Conservation (phyloP, 53 echinoderm and acorn worm species). For the Astropecten irregularis region DNA sequence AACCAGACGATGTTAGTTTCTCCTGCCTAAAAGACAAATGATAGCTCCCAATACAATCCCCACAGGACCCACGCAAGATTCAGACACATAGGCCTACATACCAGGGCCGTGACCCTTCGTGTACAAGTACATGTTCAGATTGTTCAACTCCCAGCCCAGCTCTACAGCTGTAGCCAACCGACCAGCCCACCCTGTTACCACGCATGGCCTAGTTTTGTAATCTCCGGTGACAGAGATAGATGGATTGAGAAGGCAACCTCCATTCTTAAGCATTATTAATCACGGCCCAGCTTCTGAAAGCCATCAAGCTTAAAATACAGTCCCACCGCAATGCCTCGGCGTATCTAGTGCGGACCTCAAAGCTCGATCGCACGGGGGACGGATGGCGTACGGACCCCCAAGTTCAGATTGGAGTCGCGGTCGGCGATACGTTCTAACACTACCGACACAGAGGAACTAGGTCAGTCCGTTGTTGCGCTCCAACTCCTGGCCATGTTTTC, state of each 20-base stretch:
- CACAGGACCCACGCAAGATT: not conserved
- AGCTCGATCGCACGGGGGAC: not conserved
- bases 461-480: slow-evolving; percentile 6
- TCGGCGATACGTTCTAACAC: no score
- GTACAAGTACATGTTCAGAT: not conserved
- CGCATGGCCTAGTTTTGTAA: slow-evolving; percentile 56
- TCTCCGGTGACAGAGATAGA: slow-evolving; percentile 53
- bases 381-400: not conserved
- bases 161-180: no score
- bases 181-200: no score
- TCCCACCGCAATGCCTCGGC: not conserved
- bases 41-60: not conserved
- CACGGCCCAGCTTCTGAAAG: slow-evolving; percentile 20
- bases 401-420: no score
- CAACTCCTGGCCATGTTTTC: not conserved
- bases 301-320: not conserved
- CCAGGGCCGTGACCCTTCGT: slow-evolving; percentile 25
- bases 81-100: slow-evolving; percentile 1
- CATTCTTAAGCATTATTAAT: slow-evolving; percentile 43
- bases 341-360: not conserved
- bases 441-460: slow-evolving; percentile 25
- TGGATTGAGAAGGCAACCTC: slow-evolving; percentile 32
- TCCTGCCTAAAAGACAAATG: slow-evolving; percentile 3
- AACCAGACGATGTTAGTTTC: not conserved
- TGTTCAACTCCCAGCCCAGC: not conserved